A percentile compares a stretch with the other conserved stretches of the same genome.
These are phyloP conservation scores for Channa argus DNA, from an alignment of 2,113 vertebrate species.

Conservation along the genomic window DNA sequence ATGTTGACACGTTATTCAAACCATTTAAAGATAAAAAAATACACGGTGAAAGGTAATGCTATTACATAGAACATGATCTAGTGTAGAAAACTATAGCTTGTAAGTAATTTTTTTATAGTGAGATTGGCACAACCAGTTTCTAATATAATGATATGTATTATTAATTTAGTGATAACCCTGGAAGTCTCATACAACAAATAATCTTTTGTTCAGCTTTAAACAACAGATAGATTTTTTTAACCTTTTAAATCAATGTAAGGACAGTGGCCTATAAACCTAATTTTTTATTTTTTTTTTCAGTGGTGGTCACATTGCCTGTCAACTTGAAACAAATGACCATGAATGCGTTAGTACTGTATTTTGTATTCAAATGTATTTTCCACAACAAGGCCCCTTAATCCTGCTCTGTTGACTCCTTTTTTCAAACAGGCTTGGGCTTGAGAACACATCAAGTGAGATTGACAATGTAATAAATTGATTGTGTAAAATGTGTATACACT, in stretches of 20 bases:
- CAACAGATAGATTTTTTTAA: slow-evolving; percentile 31
- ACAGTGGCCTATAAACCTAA: too few relatives aligned
- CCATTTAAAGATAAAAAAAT: not conserved
- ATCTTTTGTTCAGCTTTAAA: slow-evolving; percentile 35
- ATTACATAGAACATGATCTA: too few relatives aligned
- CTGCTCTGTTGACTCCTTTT: slow-evolving; percentile 16
- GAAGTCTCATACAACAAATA: slow-evolving; percentile 4
- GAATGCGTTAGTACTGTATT: slow-evolving; percentile 20
- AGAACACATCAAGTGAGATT: not conserved
- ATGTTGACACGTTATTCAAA: slow-evolving; percentile 35
- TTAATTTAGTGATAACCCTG: slow-evolving; percentile 47
- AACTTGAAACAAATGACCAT: slow-evolving; percentile 26
- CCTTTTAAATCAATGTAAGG: slow-evolving; percentile 27
- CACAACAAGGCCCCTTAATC: slow-evolving; percentile 14
- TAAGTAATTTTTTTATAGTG: not conserved
- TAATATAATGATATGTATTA: not conserved
- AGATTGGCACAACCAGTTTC: slow-evolving; percentile 2
- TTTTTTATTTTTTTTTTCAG: too few relatives aligned
- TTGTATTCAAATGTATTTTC: slow-evolving; percentile 34
- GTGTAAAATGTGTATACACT: not conserved
- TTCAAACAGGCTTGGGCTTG: not conserved
- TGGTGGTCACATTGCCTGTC: not conserved
- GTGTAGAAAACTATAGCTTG: too few relatives aligned
- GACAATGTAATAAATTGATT: not conserved
- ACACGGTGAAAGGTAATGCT: too few relatives aligned